Conservation (phyloP, 2,888 invertebrate genomes). For the Lasioglossum marginatum region DNA sequence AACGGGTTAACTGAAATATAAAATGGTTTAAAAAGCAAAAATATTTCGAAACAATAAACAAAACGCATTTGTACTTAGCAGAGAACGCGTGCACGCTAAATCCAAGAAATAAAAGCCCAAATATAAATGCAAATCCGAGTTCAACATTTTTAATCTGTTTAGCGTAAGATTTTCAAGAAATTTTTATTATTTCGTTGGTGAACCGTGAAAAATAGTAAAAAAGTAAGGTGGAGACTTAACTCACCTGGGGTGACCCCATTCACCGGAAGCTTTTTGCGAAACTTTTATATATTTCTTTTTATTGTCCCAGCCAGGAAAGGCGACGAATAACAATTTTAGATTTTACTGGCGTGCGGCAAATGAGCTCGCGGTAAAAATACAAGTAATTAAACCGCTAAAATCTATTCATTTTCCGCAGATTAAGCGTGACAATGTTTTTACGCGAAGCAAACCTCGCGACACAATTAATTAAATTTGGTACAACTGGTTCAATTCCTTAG, state of each 20-base stretch:
- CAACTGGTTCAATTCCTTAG: background rate
- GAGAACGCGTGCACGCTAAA: background rate
- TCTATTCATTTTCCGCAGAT: background rate
- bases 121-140: slow-evolving; percentile 3
- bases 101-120: background rate
- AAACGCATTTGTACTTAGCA: background rate
- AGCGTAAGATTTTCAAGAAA: background rate
- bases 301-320: background rate
- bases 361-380: background rate
- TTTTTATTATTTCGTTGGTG: background rate
- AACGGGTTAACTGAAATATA: background rate
- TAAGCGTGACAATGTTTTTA: background rate
- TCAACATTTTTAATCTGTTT: background rate
- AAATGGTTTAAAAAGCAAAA: background rate
- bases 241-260: slow-evolving; percentile 23
- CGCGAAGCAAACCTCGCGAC: background rate
- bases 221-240: background rate
- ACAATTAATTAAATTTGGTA: background rate
- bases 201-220: slow-evolving; percentile 11
- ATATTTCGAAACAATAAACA: background rate
- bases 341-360: slow-evolving; percentile 15
- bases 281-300: slow-evolving; percentile 19
- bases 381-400: background rate
- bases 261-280: slow-evolving; percentile 16
- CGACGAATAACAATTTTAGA: slow-evolving; percentile 13